Percentiles rank a stretch among this genome's conserved stretches.
Conservation (phyloP, 2,888 invertebrate species). For the Lomographa bimaculata region DNA sequence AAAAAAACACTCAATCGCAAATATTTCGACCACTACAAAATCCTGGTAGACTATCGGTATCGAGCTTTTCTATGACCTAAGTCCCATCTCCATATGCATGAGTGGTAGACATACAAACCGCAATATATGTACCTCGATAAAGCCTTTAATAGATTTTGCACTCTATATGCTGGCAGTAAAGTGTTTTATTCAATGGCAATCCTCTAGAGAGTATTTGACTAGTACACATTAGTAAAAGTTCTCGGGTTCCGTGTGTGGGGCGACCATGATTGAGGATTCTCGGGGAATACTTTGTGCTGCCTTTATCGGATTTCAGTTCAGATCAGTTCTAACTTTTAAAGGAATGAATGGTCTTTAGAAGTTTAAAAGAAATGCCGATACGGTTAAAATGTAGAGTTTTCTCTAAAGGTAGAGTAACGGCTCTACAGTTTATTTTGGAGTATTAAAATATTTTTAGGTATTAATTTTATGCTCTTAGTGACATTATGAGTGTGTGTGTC, state of each 20-base stretch:
- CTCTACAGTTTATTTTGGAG: too few relatives aligned
- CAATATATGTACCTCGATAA: slow-evolving; percentile 52
- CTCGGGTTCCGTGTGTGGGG: slow-evolving; percentile 59
- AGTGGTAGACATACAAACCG: slow-evolving; percentile 56
- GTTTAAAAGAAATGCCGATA: slow-evolving; percentile 1
- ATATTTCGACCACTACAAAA: slow-evolving; percentile 20
- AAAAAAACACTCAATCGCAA: slow-evolving; percentile 4
- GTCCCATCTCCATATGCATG: slow-evolving; percentile 80
- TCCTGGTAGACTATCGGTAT: slow-evolving; percentile 24
- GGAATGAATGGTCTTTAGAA: slow-evolving; percentile 14
- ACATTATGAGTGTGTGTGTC: too few relatives aligned
- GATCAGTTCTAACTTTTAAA: slow-evolving; percentile 14
- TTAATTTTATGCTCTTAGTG: too few relatives aligned
- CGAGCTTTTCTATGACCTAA: slow-evolving; percentile 65
- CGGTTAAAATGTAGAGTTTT: background rate
- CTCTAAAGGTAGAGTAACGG: too few relatives aligned
- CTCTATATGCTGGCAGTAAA: slow-evolving; percentile 52
- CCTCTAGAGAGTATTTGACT: slow-evolving; percentile 81
- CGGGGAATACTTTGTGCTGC: slow-evolving; percentile 28
- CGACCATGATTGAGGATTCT: slow-evolving; percentile 43
- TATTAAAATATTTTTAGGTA: too few relatives aligned
- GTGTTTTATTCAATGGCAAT: slow-evolving; percentile 57
- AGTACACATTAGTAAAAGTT: slow-evolving; percentile 81
- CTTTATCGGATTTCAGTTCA: slow-evolving; percentile 12
- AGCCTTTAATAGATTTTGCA: slow-evolving; percentile 45